These are phyloP conservation scores for Montipora sp. DNA, from an alignment of 64 coral and sea anemone species.

Conservation along the genomic window DNA sequence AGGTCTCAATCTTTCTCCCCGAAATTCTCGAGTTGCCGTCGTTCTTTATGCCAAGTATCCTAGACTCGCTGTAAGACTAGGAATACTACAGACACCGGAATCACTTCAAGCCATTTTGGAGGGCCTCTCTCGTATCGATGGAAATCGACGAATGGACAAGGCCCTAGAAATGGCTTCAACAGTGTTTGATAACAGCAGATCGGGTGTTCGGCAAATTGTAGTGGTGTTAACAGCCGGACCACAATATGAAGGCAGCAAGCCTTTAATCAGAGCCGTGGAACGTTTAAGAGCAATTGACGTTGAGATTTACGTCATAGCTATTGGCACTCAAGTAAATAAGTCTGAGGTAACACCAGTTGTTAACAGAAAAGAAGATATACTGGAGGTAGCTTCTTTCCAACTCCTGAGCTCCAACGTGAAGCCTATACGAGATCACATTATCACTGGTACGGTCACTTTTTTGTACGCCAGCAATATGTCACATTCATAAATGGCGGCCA, in stretches of 20 bases:
- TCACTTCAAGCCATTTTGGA: not conserved
- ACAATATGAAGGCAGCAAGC: constrained; percentile 9
- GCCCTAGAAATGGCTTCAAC: constrained; percentile 49
- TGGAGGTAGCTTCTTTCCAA: not conserved
- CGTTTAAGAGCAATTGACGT: not conserved
- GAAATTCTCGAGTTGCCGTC: constrained; percentile 55
- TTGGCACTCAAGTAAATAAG: constrained; percentile 42
- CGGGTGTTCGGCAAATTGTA: constrained; percentile 28
- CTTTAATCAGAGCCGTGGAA: constrained; percentile 2
- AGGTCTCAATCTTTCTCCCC: constrained; percentile 59
- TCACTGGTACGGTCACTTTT: constrained; percentile 1
- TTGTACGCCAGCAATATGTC: not conserved
- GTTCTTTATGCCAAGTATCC: constrained; percentile 68
- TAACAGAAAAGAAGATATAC: not conserved
- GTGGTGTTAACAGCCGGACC: constrained; percentile 36
- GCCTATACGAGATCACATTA: constrained; percentile 5
- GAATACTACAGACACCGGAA: not conserved
- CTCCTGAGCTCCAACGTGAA: constrained; percentile 9
- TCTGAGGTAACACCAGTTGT: constrained; percentile 11
- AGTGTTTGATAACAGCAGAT: constrained; percentile 12
- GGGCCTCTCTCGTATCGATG: not conserved
- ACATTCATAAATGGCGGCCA: too few relatives aligned
- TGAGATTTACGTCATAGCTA: constrained; percentile 26
- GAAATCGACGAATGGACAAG: constrained; percentile 49
- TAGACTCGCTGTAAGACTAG: not conserved